phyloP scores from a whole-genome alignment of 2,797 vertebrate genomes.

The Sebastes ruberrimus region DNA sequence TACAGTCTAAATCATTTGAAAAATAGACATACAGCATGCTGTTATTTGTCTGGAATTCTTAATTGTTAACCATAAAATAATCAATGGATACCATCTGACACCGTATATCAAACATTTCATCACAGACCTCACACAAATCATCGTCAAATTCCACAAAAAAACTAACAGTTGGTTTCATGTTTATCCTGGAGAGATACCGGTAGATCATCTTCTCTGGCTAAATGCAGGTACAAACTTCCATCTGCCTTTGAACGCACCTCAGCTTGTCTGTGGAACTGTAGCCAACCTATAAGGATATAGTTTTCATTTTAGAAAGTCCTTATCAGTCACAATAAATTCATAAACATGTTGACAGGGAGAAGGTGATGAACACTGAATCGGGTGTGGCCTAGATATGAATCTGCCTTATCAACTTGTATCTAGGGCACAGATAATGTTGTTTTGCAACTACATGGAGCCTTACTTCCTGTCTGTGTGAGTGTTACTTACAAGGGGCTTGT shows the following conservation, averaged over 20 bases:
- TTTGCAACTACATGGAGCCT: background rate
- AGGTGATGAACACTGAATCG: background rate
- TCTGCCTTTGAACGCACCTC: slow-evolving; percentile 33
- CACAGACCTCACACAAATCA: background rate
- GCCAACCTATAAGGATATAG: slow-evolving; percentile 47
- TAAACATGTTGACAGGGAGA: background rate
- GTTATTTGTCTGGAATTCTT: background rate
- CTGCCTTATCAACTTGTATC: slow-evolving; percentile 11
- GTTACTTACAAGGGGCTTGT: slow-evolving; percentile 86
- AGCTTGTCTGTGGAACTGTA: slow-evolving; percentile 48
- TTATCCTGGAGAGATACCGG: slow-evolving; percentile 28
- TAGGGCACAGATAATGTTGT: background rate
- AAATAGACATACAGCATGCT: background rate
- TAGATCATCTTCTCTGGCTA: slow-evolving; percentile 68
- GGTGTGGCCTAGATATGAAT: background rate
- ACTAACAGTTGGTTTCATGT: slow-evolving; percentile 79
- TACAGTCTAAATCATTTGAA: background rate
- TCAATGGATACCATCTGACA: slow-evolving; percentile 30
- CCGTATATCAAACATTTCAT: background rate
- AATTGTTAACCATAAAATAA: background rate
- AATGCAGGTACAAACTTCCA: slow-evolving; percentile 39
- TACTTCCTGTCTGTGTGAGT: background rate
- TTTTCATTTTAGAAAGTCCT: background rate
- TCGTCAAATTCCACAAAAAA: background rate
- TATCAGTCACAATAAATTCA: background rate